Evolutionary conservation across 2,888 invertebrate genomes (phyloP).

Genomic region (Monochamus alternatus): DNA sequence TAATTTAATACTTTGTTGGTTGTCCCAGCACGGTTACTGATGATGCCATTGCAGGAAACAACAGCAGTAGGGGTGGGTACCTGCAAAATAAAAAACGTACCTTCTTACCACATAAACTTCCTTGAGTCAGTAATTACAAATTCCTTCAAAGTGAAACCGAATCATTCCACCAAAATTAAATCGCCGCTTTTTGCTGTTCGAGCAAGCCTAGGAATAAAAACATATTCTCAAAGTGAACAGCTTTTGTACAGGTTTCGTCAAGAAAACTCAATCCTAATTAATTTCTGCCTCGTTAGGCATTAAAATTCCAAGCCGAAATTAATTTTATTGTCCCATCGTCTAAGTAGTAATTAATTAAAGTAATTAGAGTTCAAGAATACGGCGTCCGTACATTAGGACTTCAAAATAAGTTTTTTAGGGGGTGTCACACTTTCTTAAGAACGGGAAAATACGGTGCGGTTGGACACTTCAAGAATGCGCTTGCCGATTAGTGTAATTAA

Average conservation of each 20-base stretch:
- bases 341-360: constrained; percentile 19
- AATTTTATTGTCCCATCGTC: constrained; percentile 12
- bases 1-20: no score
- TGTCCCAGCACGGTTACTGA: no score
- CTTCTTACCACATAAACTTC: no score
- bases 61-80: no score
- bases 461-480: background rate
- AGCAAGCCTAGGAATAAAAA: background rate
- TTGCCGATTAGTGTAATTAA: constrained; percentile 4
- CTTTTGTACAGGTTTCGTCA: constrained; percentile 5
- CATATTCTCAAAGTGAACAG: background rate
- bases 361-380: constrained; percentile 6
- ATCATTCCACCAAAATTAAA: no score
- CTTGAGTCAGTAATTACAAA: no score
- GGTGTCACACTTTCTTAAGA: background rate
- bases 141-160: no score
- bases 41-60: no score
- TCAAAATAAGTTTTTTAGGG: constrained; percentile 8
- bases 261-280: constrained; percentile 18
- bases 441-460: background rate
- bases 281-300: constrained; percentile 10
- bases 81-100: no score
- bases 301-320: constrained; percentile 15
- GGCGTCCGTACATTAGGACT: background rate
- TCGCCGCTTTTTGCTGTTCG: background rate